Percentiles rank a stretch among this genome's conserved stretches.
These are phyloP conservation scores for Cataglyphis rosenhaueri DNA, from an alignment of 2,888 invertebrate genomes.

Conservation along the genomic window DNA sequence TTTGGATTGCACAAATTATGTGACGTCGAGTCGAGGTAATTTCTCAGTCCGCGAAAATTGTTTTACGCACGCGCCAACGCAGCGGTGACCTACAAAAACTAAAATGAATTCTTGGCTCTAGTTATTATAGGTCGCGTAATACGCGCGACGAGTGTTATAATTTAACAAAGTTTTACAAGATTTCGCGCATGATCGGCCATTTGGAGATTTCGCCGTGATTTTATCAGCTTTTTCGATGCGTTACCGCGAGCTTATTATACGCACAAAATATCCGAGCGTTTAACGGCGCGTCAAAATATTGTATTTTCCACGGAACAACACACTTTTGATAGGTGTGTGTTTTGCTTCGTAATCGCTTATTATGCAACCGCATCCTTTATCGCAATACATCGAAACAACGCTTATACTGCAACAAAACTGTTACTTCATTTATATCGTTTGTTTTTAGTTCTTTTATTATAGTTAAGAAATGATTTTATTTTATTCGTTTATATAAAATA, in stretches of 20 bases:
- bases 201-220: slow-evolving; percentile 3
- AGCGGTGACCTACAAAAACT: slow-evolving; percentile 58
- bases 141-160: slow-evolving; percentile 8
- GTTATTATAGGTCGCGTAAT: slow-evolving; percentile 63
- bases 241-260: neutral
- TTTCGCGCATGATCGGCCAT: slow-evolving; percentile 18
- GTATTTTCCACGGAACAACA: slow-evolving; percentile 4
- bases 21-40: slow-evolving; percentile 42
- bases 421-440: neutral
- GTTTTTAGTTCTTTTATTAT: slow-evolving; percentile 13
- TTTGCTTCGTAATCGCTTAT: slow-evolving; percentile 16
- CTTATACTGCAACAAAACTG: neutral
- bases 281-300: slow-evolving; percentile 18
- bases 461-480: neutral
- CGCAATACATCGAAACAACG: neutral
- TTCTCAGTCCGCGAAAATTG: slow-evolving; percentile 49
- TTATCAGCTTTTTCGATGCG: slow-evolving; percentile 4
- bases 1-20: slow-evolving; percentile 44
- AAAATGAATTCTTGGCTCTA: slow-evolving; percentile 68
- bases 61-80: slow-evolving; percentile 34
- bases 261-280: neutral
- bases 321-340: slow-evolving; percentile 6
- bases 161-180: slow-evolving; percentile 6
- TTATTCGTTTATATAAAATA: neutral
- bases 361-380: slow-evolving; percentile 12